These are phyloP conservation scores for Delichon dasypus DNA, from an alignment of 2,797 vertebrate genomes.

Conservation along the genomic window DNA sequence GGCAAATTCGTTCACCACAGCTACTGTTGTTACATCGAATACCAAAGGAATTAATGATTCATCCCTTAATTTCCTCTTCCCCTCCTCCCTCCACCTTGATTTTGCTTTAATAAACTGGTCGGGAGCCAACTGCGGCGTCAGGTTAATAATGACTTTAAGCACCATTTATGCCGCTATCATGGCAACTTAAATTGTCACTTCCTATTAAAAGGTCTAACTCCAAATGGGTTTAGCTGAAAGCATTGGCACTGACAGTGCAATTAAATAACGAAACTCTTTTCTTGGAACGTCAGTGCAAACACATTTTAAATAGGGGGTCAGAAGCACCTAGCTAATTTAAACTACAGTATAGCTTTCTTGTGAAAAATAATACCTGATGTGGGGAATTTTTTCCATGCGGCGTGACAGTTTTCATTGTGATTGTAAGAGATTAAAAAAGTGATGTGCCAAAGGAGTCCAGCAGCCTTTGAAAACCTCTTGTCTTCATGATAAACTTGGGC, in stretches of 20 bases:
- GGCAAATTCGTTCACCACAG: slow-evolving; percentile 50
- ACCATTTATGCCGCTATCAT: slow-evolving; percentile 71
- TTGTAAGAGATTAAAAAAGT: slow-evolving; percentile 45
- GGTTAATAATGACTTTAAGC: slow-evolving; percentile 77
- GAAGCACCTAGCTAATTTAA: slow-evolving; percentile 78
- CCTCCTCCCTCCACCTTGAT: slow-evolving; percentile 64
- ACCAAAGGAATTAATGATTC: slow-evolving; percentile 74
- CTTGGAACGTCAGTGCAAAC: slow-evolving; percentile 77
- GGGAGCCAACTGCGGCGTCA: slow-evolving; percentile 74
- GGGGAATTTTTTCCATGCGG: background rate
- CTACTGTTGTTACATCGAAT: slow-evolving; percentile 62
- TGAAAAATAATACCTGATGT: slow-evolving; percentile 74
- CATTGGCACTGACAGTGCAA: slow-evolving; percentile 73
- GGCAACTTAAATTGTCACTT: slow-evolving; percentile 81
- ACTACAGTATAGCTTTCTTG: slow-evolving; percentile 81
- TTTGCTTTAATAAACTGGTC: slow-evolving; percentile 77
- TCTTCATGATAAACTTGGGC: background rate
- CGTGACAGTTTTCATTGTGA: slow-evolving; percentile 70
- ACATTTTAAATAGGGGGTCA: slow-evolving; percentile 78
- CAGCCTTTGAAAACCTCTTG: slow-evolving; percentile 40
- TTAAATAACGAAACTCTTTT: slow-evolving; percentile 77
- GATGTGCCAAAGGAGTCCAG: slow-evolving; percentile 39
- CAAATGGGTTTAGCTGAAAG: slow-evolving; percentile 76
- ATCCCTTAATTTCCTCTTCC: slow-evolving; percentile 57
- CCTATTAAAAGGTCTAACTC: slow-evolving; percentile 82